A percentile compares a stretch with the other conserved stretches of the same genome.
These are phyloP conservation scores for Elysia crispata DNA, from an alignment of 2,888 invertebrate species.

Conservation along the genomic window DNA sequence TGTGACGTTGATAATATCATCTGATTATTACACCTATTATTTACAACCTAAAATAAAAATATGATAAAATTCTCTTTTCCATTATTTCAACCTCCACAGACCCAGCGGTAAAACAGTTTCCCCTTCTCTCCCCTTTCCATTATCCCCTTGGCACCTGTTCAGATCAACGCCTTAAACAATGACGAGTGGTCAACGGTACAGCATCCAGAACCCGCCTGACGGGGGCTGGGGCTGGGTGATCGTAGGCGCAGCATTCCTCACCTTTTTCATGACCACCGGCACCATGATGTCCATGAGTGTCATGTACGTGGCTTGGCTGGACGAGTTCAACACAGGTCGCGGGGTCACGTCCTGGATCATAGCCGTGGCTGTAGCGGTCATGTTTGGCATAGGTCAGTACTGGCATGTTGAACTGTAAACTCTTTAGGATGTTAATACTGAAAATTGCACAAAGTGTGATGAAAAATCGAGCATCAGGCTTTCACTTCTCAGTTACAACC, in stretches of 20 bases:
- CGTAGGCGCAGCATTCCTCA: not conserved
- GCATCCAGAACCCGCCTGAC: constrained; percentile 11
- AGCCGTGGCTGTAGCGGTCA: constrained; percentile 5
- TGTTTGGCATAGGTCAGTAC: not conserved
- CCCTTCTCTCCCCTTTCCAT: not conserved
- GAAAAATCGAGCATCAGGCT: too few species aligned
- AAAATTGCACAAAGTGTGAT: too few species aligned
- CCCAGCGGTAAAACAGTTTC: not conserved
- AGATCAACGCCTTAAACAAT: too few species aligned
- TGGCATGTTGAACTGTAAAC: too few species aligned
- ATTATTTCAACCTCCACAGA: not conserved
- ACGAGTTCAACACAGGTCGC: not conserved
- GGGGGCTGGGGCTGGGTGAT: constrained; percentile 26
- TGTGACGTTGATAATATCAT: too few species aligned
- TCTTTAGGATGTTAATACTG: too few species aligned
- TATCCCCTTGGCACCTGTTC: not conserved
- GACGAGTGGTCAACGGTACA: not conserved
- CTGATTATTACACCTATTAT: too few species aligned
- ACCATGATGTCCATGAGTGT: not conserved
- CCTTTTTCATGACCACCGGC: not conserved
- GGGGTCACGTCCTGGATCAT: constrained; percentile 17
- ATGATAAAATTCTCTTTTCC: not conserved
- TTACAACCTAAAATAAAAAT: too few species aligned
- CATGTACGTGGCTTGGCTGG: constrained; percentile 19
- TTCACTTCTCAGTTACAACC: too few species aligned